A percentile compares a stretch with the other conserved stretches of the same genome.
These are phyloP conservation scores for Uromys caudimaculatus DNA, from an alignment of 2,797 vertebrate species.

Conservation along the genomic window DNA sequence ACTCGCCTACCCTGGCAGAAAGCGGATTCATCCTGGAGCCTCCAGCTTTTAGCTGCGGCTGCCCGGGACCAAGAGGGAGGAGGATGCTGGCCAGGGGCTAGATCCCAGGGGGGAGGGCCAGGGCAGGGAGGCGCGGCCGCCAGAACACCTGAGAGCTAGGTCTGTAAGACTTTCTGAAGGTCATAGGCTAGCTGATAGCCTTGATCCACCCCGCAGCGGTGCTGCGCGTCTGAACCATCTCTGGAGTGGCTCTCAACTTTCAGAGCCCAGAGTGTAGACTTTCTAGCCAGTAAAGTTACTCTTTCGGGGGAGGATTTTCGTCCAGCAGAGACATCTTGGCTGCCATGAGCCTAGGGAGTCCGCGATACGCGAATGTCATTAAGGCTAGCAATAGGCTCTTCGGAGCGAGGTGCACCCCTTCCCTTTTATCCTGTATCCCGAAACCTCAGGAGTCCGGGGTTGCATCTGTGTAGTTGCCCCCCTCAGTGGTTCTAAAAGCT, in stretches of 20 bases:
- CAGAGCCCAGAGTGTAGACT: neutral
- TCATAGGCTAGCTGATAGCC: neutral
- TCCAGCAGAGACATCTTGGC: neutral
- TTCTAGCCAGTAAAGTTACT: neutral
- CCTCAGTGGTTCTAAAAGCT: neutral
- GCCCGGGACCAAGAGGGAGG: constrained; percentile 16
- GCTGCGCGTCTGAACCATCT: neutral
- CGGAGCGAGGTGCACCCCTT: neutral
- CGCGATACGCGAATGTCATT: rapidly evolving
- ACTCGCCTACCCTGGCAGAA: neutral
- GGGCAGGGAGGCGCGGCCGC: neutral
- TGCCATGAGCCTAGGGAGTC: neutral
- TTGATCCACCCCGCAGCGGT: neutral
- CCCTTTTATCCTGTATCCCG: neutral
- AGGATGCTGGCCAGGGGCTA: neutral
- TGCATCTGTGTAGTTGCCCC: neutral
- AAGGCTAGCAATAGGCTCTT: neutral
- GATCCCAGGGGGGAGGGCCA: constrained; percentile 29
- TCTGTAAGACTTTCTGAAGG: neutral
- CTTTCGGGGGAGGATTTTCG: neutral
- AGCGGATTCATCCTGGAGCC: neutral
- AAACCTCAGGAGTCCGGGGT: neutral
- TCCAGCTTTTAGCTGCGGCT: constrained; percentile 30
- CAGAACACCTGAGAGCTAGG: neutral
- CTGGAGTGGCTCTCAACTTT: neutral